Conservation (phyloP, 2,113 vertebrate species). For the Brachyhypopomus occidentalis region DNA sequence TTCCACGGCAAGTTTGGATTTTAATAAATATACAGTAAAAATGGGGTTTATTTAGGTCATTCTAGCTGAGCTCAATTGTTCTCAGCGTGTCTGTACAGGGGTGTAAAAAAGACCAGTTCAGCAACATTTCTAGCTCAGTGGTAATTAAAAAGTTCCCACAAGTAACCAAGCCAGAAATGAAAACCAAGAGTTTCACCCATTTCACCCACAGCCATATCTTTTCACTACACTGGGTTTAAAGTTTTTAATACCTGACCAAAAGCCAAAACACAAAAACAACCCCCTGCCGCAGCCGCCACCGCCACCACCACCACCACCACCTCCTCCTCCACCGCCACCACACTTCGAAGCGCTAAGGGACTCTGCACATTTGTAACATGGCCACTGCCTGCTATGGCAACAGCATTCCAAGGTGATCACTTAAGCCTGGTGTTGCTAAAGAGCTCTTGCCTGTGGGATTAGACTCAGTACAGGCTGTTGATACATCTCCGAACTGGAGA, state of each 20-base stretch:
- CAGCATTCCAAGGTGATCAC: constrained; percentile 68
- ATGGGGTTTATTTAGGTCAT: neutral
- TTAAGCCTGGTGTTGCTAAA: constrained; percentile 63
- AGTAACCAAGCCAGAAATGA: constrained; percentile 7
- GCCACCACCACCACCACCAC: neutral
- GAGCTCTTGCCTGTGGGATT: constrained; percentile 61
- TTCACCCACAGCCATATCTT: constrained; percentile 10
- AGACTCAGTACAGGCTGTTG: constrained; percentile 34
- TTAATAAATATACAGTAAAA: neutral
- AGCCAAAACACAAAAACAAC: constrained; percentile 5
- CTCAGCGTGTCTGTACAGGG: neutral
- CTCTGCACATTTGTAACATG: constrained; percentile 46
- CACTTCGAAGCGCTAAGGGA: neutral
- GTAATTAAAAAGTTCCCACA: constrained; percentile 58
- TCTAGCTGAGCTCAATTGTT: neutral
- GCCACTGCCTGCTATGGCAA: constrained; percentile 57
- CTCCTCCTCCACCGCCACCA: neutral
- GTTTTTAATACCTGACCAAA: neutral
- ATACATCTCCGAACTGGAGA: neutral
- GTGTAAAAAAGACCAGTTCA: constrained; percentile 55
- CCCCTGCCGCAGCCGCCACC: no score
- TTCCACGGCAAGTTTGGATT: neutral
- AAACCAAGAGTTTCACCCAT: constrained; percentile 3
- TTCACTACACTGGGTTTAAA: constrained; percentile 18
- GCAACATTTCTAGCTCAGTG: constrained; percentile 47